A percentile compares a stretch with the other conserved stretches of the same genome.
These are phyloP conservation scores for Beroe ovata DNA, from an alignment of 37 sponge, comb jelly and placozoan genomes.

Conservation along the genomic window DNA sequence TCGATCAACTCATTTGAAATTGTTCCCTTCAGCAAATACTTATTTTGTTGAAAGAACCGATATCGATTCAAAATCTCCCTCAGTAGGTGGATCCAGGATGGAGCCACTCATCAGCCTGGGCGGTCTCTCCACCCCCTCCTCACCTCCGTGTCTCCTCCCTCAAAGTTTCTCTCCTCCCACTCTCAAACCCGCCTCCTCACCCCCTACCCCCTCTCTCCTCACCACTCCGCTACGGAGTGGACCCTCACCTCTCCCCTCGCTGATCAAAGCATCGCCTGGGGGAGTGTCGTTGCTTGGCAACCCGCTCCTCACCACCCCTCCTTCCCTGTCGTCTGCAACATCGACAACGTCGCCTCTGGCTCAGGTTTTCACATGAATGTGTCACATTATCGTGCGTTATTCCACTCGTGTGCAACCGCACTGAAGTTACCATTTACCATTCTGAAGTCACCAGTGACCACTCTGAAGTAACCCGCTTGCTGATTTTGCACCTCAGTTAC, in stretches of 20 bases:
- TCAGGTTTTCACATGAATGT: no score
- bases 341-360: not conserved
- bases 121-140: not conserved
- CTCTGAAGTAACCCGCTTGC: no score
- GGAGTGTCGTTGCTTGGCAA: conserved; percentile 68
- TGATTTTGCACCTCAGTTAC: no score
- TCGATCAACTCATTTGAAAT: no score
- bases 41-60: no score
- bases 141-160: conserved; percentile 6
- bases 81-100: no score
- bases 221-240: not conserved
- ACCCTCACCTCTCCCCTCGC: conserved; percentile 36
- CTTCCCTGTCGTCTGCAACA: not conserved
- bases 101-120: not conserved
- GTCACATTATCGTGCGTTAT: no score
- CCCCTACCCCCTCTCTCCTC: not conserved
- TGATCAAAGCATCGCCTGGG: conserved; percentile 58
- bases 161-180: not conserved
- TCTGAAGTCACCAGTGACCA: no score
- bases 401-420: no score
- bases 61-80: no score
- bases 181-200: not conserved
- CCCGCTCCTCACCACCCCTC: not conserved
- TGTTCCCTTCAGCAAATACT: no score
- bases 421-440: no score